Evolutionary conservation across 2,797 vertebrate genomes (phyloP).

Genomic region (Neopelma chrysocephalum): DNA sequence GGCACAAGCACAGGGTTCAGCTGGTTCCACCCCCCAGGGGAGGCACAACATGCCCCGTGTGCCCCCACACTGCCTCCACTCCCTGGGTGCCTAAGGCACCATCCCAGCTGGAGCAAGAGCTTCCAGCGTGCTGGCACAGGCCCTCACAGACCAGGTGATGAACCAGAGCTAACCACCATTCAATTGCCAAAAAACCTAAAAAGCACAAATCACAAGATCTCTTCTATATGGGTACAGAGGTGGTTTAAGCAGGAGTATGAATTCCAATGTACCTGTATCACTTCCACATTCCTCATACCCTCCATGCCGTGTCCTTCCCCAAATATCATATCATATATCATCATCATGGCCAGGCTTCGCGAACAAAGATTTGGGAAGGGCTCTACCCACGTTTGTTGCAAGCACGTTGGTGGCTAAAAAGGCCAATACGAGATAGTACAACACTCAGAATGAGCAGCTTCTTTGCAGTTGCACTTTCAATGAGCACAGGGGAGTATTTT

Average conservation of each 20-base stretch:
- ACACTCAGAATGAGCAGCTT: not conserved
- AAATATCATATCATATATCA: too few species aligned
- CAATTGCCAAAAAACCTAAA: rapidly evolving
- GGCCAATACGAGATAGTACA: too few species aligned
- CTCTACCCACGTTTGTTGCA: too few species aligned
- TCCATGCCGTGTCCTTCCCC: rapidly evolving
- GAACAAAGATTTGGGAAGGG: too few species aligned
- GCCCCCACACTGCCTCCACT: not conserved
- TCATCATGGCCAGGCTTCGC: too few species aligned
- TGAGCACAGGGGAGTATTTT: not conserved
- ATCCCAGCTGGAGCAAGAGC: not conserved
- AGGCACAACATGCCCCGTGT: not conserved
- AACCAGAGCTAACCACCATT: not conserved
- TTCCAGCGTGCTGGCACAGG: rapidly evolving
- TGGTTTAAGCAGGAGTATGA: not conserved
- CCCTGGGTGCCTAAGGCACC: not conserved
- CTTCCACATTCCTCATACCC: not conserved
- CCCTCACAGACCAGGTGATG: rapidly evolving
- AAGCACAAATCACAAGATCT: too few species aligned
- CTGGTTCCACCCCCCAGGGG: too few species aligned
- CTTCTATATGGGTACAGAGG: not conserved
- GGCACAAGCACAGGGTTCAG: not conserved
- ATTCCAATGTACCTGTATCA: not conserved
- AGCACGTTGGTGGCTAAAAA: too few species aligned
- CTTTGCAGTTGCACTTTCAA: not conserved